phyloP scores from a whole-genome alignment of 1,140 invertebrate genomes.

The Ceratosolen solmsi region DNA sequence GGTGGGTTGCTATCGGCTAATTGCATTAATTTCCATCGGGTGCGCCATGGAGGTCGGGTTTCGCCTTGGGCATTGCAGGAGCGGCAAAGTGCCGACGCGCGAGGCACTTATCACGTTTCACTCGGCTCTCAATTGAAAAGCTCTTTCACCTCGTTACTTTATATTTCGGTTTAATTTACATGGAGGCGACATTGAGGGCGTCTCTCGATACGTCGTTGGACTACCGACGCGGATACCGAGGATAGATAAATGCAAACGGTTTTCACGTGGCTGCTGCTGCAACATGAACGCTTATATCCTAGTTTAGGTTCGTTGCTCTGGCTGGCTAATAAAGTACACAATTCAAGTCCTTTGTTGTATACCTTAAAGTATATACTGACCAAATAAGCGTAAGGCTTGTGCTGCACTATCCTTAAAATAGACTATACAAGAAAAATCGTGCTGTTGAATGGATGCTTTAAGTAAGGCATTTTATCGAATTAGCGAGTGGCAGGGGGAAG shows the following conservation, averaged over 20 bases:
- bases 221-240: too few species aligned
- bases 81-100: neutral
- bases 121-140: neutral
- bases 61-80: too few species aligned
- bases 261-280: too few species aligned
- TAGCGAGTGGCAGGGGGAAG: neutral
- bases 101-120: neutral
- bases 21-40: conserved; percentile 28
- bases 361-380: too few species aligned
- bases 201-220: too few species aligned
- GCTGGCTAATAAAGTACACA: too few species aligned
- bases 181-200: too few species aligned
- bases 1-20: conserved; percentile 32
- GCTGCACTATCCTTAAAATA: neutral
- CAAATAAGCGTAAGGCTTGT: too few species aligned
- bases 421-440: neutral
- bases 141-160: neutral
- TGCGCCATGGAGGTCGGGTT: neutral
- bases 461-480: neutral
- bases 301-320: too few species aligned
- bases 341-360: too few species aligned
- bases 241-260: too few species aligned
- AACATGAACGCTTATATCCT: too few species aligned
- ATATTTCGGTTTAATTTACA: neutral
- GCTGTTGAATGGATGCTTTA: neutral